Base-by-base conservation (phyloP, 2,797 vertebrate species). In the Sarcoramphus papa region DNA sequence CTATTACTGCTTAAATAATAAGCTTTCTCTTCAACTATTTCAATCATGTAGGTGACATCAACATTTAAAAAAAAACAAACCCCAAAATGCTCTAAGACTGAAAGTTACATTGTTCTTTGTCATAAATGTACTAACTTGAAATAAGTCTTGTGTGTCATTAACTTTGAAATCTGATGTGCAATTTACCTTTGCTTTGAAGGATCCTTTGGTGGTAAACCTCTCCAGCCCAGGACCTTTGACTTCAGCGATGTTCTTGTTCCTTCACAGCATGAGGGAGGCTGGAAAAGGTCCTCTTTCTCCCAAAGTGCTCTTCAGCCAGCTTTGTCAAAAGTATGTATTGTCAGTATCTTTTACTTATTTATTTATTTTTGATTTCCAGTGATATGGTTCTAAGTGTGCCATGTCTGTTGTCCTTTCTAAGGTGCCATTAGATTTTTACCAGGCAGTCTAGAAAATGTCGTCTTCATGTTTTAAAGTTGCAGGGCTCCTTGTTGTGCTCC, bases 281-380 rank as follows among this genome's bases (percentile, higher is more conserved):
- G 99, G 99, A 51, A 99, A 98, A 98, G 99, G 99, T 79, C 99
- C 99, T 1, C 97, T 99, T 92, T 99, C 98, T 95, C 99, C 99
- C 82, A 99, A 99, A 98, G 97, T 99, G 80, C 99, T 99, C 82
- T 99, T 99, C 97, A 99, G 98, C 97, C 99, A 99, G 96, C 99
- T 99, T 91, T 99, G 99, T 97, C 99, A 99, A 95, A 99, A 99
- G 99, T 99, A 98, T 92, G 99, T 94, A 85, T 47, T 92, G 70
- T 92, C 51, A 18, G 7, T 59, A 77, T 57, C 24, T 90, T 76
- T 64, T 56, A 60, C 13, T 82, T 74, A 23, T 3, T 74, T 62
- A 30, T 50, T 85, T 8, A 30, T 31, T 74, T 84, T 30, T 60
- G 9, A 23, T 85, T 87, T 94, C 37, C 24, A 53, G 8, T 41